These are phyloP conservation scores for Bungarus multicinctus DNA, from an alignment of 2,113 vertebrate genomes.

Conservation along the genomic window DNA sequence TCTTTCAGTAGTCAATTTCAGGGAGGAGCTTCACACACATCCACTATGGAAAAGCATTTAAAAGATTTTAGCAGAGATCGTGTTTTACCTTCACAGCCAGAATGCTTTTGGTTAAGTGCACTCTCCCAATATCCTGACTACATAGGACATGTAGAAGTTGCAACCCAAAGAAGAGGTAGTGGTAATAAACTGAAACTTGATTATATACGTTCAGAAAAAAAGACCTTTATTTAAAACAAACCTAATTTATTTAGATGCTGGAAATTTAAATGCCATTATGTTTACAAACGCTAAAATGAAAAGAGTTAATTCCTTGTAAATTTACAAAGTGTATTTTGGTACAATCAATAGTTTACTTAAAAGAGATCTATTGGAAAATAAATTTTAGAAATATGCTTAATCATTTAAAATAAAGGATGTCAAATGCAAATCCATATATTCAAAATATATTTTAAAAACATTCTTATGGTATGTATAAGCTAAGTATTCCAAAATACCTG, in stretches of 20 bases:
- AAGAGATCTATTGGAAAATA: constrained; percentile 48
- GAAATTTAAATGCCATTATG: neutral
- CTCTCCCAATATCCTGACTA: neutral
- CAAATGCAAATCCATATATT: neutral
- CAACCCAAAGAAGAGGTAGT: neutral
- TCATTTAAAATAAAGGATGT: constrained; percentile 48
- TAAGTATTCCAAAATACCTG: constrained; percentile 21
- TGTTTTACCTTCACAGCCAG: neutral
- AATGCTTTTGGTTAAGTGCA: neutral
- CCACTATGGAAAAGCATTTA: neutral
- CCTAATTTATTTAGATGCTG: constrained; percentile 17
- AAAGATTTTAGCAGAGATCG: neutral
- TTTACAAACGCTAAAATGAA: constrained; percentile 54
- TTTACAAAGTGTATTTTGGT: constrained; percentile 41
- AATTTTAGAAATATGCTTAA: constrained; percentile 36
- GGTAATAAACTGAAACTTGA: neutral
- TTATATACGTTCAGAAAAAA: neutral
- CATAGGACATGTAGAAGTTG: neutral
- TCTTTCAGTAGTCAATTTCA: neutral
- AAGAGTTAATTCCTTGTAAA: constrained; percentile 43
- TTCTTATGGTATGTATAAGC: constrained; percentile 3
- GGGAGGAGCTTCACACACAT: neutral
- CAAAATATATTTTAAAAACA: constrained; percentile 19
- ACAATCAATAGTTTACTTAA: constrained; percentile 42
- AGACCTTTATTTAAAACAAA: constrained; percentile 43